Evolutionary conservation across 2,797 vertebrate genomes (phyloP).

Genomic region (Enteromius radiatus): DNA sequence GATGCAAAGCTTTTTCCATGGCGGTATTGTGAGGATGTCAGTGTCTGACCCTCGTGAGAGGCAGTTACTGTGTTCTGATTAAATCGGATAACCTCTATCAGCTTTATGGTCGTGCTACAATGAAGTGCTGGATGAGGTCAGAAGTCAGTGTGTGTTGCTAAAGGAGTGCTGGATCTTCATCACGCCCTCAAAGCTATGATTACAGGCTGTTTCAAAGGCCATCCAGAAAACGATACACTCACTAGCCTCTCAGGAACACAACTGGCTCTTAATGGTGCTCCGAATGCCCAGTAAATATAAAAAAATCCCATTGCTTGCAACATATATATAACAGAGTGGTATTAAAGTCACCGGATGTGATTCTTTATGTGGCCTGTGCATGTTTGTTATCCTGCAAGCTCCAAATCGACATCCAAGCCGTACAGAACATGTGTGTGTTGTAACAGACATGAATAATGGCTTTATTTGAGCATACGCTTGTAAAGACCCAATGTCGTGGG

Average conservation of each 20-base stretch:
- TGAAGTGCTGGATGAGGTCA: constrained; percentile 36
- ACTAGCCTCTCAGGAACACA: not conserved
- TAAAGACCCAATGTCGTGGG: constrained; percentile 41
- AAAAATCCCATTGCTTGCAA: constrained; percentile 5
- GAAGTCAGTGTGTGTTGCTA: constrained; percentile 19
- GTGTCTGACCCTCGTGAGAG: constrained; percentile 9
- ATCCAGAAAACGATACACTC: constrained; percentile 9
- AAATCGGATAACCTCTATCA: constrained; percentile 40
- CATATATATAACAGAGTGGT: not conserved
- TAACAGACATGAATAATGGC: constrained; percentile 43
- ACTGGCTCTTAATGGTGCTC: constrained; percentile 7
- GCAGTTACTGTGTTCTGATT: constrained; percentile 23
- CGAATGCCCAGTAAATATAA: constrained; percentile 4
- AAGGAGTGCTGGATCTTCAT: constrained; percentile 20
- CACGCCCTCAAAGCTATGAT: constrained; percentile 23
- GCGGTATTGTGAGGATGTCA: not conserved
- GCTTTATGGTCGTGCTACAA: constrained; percentile 29
- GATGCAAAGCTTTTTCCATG: constrained; percentile 19
- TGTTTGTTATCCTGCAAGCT: not conserved
- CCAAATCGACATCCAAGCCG: not conserved
- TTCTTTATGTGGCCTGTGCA: not conserved
- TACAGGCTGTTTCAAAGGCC: constrained; percentile 10
- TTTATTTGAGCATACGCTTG: constrained; percentile 47
- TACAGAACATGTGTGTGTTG: constrained; percentile 2
- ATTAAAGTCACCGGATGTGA: not conserved